Evolutionary conservation across 2,797 vertebrate species (phyloP).

Genomic region (Syngnathus rostellatus): DNA sequence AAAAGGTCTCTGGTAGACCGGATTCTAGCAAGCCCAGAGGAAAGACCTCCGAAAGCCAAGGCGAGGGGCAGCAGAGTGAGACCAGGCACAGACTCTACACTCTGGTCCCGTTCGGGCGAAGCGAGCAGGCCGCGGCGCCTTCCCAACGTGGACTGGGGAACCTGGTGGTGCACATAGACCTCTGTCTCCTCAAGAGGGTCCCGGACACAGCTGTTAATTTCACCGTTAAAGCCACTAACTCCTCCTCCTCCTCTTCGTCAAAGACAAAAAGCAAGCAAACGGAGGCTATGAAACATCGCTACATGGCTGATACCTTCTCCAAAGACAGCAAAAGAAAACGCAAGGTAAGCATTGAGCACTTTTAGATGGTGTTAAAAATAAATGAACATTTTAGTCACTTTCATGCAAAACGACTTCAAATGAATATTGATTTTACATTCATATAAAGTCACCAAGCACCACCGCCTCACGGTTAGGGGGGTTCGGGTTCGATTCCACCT

Average conservation of each 20-base stretch:
- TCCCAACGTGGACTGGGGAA: slow-evolving; percentile 79
- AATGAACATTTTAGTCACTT: neutral
- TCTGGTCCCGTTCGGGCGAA: slow-evolving; percentile 88
- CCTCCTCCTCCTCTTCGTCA: slow-evolving; percentile 40
- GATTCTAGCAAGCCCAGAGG: slow-evolving; percentile 23
- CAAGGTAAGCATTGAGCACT: slow-evolving; percentile 69
- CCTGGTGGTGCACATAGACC: slow-evolving; percentile 93
- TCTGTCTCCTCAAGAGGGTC: slow-evolving; percentile 85
- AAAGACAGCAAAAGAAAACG: slow-evolving; percentile 84
- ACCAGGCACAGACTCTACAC: slow-evolving; percentile 86
- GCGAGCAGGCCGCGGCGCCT: slow-evolving; percentile 69
- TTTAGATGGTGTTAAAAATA: too few species aligned
- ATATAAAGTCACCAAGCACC: neutral
- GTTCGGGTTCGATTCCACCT: too few species aligned
- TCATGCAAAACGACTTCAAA: neutral
- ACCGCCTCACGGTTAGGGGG: too few species aligned
- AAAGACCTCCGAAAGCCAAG: slow-evolving; percentile 25
- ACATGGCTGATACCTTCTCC: slow-evolving; percentile 57
- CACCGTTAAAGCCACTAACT: slow-evolving; percentile 36
- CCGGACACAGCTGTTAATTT: slow-evolving; percentile 62
- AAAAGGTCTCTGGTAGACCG: slow-evolving; percentile 46
- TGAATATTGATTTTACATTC: too few species aligned
- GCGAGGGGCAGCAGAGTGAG: slow-evolving; percentile 66
- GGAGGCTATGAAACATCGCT: slow-evolving; percentile 63
- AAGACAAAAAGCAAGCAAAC: slow-evolving; percentile 59